Conservation (phyloP, 1,140 invertebrate genomes). For the Trichoplusia ni region DNA sequence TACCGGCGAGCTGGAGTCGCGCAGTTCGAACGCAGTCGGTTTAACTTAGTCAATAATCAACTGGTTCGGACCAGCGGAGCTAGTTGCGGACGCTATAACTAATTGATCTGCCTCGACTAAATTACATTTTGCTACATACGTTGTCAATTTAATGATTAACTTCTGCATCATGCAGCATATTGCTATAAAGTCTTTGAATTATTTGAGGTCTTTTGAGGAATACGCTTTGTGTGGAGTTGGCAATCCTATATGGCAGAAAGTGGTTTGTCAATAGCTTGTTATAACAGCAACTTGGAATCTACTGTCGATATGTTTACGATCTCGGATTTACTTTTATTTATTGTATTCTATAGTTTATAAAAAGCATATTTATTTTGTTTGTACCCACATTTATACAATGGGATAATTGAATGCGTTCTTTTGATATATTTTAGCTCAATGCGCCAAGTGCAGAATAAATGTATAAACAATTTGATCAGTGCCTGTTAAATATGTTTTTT, state of each 20-base stretch:
- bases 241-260: too few relatives aligned
- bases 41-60: constrained; percentile 25
- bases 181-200: too few relatives aligned
- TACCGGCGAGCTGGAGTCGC: constrained; percentile 5
- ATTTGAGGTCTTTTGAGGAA: too few relatives aligned
- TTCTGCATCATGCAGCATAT: not conserved
- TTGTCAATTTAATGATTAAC: not conserved
- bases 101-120: not conserved
- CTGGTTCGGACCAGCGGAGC: not conserved
- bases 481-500: too few relatives aligned
- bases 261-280: not conserved
- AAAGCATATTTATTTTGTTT: constrained; percentile 15
- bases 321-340: constrained; percentile 30
- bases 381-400: not conserved
- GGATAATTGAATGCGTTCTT: not conserved
- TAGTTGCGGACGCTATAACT: constrained; percentile 6
- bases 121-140: not conserved
- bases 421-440: not conserved
- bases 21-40: constrained; percentile 9
- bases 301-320: constrained; percentile 26
- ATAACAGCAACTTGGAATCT: not conserved
- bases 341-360: constrained; percentile 30
- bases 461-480: too few relatives aligned
- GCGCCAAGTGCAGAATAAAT: not conserved
- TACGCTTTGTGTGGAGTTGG: too few relatives aligned